phyloP scores from a whole-genome alignment of 2,888 invertebrate genomes.

The Acronicta aceris region DNA sequence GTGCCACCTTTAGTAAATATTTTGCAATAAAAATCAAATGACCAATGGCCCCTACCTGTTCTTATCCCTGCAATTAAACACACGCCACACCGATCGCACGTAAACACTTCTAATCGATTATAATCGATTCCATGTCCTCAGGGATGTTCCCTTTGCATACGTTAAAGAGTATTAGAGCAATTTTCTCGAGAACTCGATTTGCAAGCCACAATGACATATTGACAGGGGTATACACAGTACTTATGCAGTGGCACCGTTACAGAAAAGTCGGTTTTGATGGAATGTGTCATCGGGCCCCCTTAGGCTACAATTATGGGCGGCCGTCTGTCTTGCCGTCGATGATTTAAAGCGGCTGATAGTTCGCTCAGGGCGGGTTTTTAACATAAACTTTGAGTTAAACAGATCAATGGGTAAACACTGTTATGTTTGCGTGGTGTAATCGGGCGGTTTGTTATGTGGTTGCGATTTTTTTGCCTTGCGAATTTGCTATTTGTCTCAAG shows the following conservation, averaged over 20 bases:
- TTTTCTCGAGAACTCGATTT: conserved; percentile 81
- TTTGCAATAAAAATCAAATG: neutral
- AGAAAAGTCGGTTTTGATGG: conserved; percentile 76
- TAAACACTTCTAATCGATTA: conserved; percentile 73
- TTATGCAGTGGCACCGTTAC: conserved; percentile 62
- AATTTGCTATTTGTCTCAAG: neutral
- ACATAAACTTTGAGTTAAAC: conserved; percentile 73
- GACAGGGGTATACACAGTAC: conserved; percentile 56
- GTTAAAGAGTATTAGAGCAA: conserved; percentile 80
- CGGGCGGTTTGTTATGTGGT: conserved; percentile 28
- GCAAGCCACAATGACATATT: conserved; percentile 83
- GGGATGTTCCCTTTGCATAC: conserved; percentile 83
- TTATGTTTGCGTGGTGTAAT: conserved; percentile 49
- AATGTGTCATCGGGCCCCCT: conserved; percentile 83
- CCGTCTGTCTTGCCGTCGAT: conserved; percentile 68
- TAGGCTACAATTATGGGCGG: conserved; percentile 78
- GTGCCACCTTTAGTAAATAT: neutral
- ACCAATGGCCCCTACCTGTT: neutral
- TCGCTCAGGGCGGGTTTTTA: conserved; percentile 72
- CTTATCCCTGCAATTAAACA: conserved; percentile 28
- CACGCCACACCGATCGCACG: conserved; percentile 46
- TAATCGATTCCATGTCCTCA: conserved; percentile 79
- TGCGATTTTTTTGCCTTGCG: conserved; percentile 25
- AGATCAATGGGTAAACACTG: conserved; percentile 58
- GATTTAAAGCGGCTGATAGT: conserved; percentile 80